A percentile compares a stretch with the other conserved stretches of the same genome.
phyloP scores from a whole-genome alignment of 2,113 vertebrate species.

The Clarias batrachus region DNA sequence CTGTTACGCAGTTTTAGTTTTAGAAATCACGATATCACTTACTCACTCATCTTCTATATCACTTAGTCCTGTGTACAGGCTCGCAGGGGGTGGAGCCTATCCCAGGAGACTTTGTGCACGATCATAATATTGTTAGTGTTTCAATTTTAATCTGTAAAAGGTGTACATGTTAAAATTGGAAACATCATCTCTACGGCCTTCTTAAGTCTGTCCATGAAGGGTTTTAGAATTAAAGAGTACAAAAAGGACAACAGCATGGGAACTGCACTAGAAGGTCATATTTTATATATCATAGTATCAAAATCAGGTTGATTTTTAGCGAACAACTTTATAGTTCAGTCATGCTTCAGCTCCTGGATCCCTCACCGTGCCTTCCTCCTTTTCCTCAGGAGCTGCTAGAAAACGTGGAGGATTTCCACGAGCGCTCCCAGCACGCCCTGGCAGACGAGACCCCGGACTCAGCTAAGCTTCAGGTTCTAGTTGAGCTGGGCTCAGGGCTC shows the following conservation, averaged over 20 bases:
- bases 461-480: constrained; percentile 86
- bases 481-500: constrained; percentile 90
- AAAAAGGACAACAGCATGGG: background rate
- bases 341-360: background rate
- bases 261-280: background rate
- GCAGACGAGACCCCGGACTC: constrained; percentile 90
- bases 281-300: background rate
- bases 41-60: no score
- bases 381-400: constrained; percentile 86
- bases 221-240: background rate
- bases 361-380: background rate
- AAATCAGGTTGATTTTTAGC: background rate
- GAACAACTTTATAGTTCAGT: background rate
- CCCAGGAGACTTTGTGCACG: no score
- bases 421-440: constrained; percentile 90
- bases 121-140: background rate
- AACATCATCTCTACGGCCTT: background rate
- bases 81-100: no score
- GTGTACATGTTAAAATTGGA: background rate
- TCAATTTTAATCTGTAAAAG: background rate
- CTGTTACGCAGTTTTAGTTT: background rate
- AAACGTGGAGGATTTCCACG: constrained; percentile 95
- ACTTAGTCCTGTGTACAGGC: no score
- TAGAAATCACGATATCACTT: no score
- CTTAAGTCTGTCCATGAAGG: background rate